Base-by-base conservation (phyloP, 2,888 invertebrate genomes). In the Tupiocoris notatus region DNA sequence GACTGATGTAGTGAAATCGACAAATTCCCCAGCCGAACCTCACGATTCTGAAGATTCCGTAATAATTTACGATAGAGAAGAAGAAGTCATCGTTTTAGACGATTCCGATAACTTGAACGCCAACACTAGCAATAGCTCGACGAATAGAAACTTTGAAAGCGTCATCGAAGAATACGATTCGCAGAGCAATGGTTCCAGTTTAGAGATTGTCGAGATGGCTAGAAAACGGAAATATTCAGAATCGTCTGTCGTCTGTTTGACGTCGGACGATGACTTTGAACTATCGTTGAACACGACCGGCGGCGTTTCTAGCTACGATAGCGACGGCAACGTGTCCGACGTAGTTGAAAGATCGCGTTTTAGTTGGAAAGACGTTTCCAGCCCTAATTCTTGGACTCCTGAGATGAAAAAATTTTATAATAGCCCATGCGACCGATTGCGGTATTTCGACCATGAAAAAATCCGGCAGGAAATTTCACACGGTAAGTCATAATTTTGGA, bases 371-470 rank as follows among this genome's bases (percentile, higher is more conserved):
- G 61, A 75, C 24, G 78, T 78, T n/a, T 54, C 22, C 0, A 78
- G 78, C 57, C 78, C 78, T 2, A 61, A 25, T n/a, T 61, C 58
- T 18, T 78, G 78, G 78, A 73, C 77, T 9, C n/a, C 61, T 21
- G 64, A 25, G 58, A 78, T 78, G 78, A 77, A 39, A 58, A 77
- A 70, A 24, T 78, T 75, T 59, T 78, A 78, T 17, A 78, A 78
- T 25, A 77, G 56, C 22, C 70, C 77, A 17, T 74, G 75, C 23
- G 16, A 64, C 6, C 59, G 39, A 12, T 63, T 78, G 58, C 70
- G 75, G 25, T 59, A 78, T 59, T 78, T 78, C 23, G 77, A 78
- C 56, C 70, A 70, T 54, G 58, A 75, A 1, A 77, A 77, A 61
- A 77, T 78, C 12, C 63, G 64, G 20, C 64, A 70, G 65, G 77